Base-by-base conservation (phyloP, 2,888 invertebrate genomes). In the Sesia bembeciformis region DNA sequence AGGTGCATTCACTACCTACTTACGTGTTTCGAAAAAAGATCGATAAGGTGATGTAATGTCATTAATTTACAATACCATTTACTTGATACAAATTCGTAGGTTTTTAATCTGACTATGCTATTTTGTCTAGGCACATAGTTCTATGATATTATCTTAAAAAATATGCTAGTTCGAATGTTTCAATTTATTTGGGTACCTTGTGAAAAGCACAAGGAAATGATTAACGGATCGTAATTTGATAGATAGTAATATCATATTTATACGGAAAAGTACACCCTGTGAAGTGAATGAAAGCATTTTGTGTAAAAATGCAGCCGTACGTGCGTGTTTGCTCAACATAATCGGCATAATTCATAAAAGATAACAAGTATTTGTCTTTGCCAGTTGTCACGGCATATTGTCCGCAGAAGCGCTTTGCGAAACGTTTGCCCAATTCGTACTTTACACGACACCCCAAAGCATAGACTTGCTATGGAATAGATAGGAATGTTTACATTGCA, bases 271-370 rank as follows among this genome's bases (percentile, higher is more conserved):
- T 58, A 68, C 87, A 82, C 49, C 72, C 83, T 87, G 81, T 87
- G 74, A 70, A 23, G 81, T 87, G 5, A 40, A 74, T 64, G 70
- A 78, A 75, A 78, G 78, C 73, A 62, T 73, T 79, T 81, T 65
- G 75, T 83, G 81, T 38, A 84, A 86, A 87, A 88, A 85, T 81
- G 79, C 82, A 85, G 68, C 76, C 61, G 67, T 73, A 74, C 76
- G 80, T 77, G 76, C 73, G 72, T 86, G 83, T 89, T 88, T 86
- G 73, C 80, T 65, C 76, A 85, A 83, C 75, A 84, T 86, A 84
- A 86, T 87, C 88, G 85, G 84, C 84, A 87, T 89, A 87, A 89
- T 88, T 89, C 89, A 89, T 87, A 88, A 86, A 86, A 82, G 87
- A 88, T 88, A 88, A 84, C 84, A 72, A 79, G 82, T 88, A 74